phyloP scores from a whole-genome alignment of 2,797 vertebrate species.

The Heteromormyrus szaboi region DNA sequence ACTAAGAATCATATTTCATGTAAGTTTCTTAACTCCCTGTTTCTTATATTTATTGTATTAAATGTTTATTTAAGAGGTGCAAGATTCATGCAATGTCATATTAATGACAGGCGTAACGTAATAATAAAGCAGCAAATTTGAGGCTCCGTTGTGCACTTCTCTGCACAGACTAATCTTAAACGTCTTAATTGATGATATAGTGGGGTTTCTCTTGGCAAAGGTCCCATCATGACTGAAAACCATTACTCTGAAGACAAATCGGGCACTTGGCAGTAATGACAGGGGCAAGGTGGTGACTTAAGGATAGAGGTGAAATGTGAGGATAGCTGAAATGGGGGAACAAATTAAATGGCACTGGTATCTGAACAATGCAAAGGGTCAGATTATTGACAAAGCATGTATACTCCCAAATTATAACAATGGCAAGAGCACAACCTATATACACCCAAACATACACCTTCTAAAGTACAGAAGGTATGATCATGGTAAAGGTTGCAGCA shows the following conservation, averaged over 20 bases:
- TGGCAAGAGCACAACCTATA: background rate
- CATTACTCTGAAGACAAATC: background rate
- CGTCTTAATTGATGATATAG: background rate
- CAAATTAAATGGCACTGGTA: background rate
- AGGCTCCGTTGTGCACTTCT: background rate
- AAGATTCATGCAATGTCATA: background rate
- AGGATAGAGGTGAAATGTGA: background rate
- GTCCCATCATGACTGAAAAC: background rate
- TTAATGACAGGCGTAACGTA: background rate
- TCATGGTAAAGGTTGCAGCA: background rate
- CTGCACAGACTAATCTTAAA: background rate
- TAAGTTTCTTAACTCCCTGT: background rate
- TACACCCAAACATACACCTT: background rate
- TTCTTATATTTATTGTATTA: background rate
- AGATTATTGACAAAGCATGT: background rate
- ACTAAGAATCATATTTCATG: background rate
- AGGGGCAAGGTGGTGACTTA: background rate
- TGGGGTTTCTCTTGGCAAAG: background rate
- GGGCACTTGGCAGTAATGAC: background rate
- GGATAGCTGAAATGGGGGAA: background rate
- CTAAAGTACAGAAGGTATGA: background rate
- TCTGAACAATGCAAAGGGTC: background rate
- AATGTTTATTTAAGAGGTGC: background rate
- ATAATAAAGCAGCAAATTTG: background rate
- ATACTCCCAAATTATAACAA: background rate